These are phyloP conservation scores for Chrysomela aeneicollis DNA, from an alignment of 2,888 invertebrate genomes.

Conservation along the genomic window DNA sequence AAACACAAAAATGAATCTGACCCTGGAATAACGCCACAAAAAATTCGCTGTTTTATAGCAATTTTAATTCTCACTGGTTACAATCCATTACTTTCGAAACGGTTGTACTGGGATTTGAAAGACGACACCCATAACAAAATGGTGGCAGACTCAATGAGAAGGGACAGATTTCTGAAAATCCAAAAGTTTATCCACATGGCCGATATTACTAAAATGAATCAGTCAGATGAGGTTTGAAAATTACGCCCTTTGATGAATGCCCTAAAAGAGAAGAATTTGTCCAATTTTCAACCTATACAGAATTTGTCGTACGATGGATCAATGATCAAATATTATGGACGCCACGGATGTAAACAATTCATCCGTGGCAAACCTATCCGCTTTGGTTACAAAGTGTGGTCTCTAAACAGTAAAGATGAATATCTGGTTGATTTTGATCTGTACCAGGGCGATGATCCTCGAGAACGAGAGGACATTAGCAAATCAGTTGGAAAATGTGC, in stretches of 20 bases:
- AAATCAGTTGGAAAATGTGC: constrained; percentile 31
- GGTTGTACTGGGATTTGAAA: constrained; percentile 43
- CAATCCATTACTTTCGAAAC: constrained; percentile 36
- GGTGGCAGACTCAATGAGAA: constrained; percentile 39
- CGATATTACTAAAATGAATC: constrained; percentile 17
- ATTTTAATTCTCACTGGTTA: constrained; percentile 43
- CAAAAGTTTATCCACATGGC: constrained; percentile 19
- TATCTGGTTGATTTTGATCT: constrained; percentile 36
- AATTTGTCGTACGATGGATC: constrained; percentile 36
- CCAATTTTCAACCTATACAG: constrained; percentile 22
- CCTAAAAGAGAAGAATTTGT: constrained; percentile 19
- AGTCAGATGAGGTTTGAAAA: constrained; percentile 23
- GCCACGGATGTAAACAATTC: constrained; percentile 43
- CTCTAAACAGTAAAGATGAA: constrained; percentile 32
- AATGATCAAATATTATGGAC: constrained; percentile 44
- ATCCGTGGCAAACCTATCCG: constrained; percentile 46
- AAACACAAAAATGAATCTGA: constrained; percentile 30
- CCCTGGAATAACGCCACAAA: constrained; percentile 22
- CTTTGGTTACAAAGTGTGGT: constrained; percentile 46
- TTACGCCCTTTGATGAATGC: constrained; percentile 19
- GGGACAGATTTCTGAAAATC: constrained; percentile 26
- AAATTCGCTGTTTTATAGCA: constrained; percentile 35
- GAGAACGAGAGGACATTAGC: constrained; percentile 24
- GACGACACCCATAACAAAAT: constrained; percentile 31
- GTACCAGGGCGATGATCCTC: constrained; percentile 30